Evolutionary conservation across 2,888 invertebrate species (phyloP).

Genomic region (Choristoneura rosaceana): DNA sequence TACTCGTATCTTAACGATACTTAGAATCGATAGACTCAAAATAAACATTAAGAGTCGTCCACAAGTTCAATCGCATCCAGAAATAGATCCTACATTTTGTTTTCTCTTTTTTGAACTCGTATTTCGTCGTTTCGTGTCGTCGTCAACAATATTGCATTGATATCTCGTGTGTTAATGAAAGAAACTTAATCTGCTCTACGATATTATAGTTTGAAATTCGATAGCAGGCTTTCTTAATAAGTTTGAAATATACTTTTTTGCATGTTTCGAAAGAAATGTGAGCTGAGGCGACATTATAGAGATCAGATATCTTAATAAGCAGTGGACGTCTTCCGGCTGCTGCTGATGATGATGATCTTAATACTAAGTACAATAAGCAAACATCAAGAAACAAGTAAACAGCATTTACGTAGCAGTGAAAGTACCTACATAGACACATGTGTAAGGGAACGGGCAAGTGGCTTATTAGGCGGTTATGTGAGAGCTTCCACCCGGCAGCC

Average conservation of each 20-base stretch:
- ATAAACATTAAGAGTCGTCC: background rate
- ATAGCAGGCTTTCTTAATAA: no score
- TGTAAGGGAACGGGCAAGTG: conserved; percentile 5
- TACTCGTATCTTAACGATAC: conserved; percentile 12
- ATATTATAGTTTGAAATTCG: background rate
- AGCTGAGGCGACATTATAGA: no score
- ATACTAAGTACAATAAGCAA: conserved; percentile 5
- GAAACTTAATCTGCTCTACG: background rate
- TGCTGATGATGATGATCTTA: no score
- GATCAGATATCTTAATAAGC: background rate
- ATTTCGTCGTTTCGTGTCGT: background rate
- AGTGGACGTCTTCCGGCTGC: no score
- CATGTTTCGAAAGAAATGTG: no score
- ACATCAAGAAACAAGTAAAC: conserved; percentile 20
- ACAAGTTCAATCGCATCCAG: background rate
- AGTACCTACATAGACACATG: background rate
- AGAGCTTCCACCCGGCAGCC: conserved; percentile 16
- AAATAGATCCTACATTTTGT: background rate
- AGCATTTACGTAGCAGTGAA: conserved; percentile 19
- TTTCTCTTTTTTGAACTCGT: background rate
- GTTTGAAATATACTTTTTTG: no score
- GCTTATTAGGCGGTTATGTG: conserved; percentile 21
- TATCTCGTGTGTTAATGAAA: background rate
- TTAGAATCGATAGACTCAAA: background rate
- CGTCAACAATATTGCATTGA: background rate